Conservation (phyloP, 1,140 invertebrate genomes). For the Nephila pilipes region DNA sequence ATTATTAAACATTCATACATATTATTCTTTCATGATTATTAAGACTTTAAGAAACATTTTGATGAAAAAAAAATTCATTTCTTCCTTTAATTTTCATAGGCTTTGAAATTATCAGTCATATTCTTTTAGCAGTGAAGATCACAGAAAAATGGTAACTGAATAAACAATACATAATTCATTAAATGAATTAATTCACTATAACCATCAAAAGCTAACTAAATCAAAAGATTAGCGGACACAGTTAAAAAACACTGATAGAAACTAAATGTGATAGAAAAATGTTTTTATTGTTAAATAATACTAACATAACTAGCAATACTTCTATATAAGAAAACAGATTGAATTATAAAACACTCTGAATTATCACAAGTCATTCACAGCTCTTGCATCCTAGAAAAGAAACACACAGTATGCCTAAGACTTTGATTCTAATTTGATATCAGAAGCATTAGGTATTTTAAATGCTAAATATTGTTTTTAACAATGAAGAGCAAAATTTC, state of each 20-base stretch:
- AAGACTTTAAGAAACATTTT: too few species aligned
- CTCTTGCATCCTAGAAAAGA: conserved; percentile 1
- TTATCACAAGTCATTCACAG: neutral
- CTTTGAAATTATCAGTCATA: too few species aligned
- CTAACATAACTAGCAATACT: conserved; percentile 25
- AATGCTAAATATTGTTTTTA: neutral
- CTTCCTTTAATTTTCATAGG: too few species aligned
- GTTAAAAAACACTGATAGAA: neutral
- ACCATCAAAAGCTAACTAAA: too few species aligned
- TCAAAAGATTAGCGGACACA: neutral
- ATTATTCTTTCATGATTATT: too few species aligned
- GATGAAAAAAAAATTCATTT: too few species aligned
- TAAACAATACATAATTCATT: too few species aligned
- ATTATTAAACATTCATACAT: too few species aligned
- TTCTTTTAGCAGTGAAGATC: too few species aligned
- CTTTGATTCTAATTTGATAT: neutral
- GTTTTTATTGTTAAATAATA: conserved; percentile 48
- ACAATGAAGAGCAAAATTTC: neutral
- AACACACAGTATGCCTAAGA: neutral
- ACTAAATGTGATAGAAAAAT: neutral
- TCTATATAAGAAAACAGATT: conserved; percentile 30
- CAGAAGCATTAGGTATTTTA: conserved; percentile 15
- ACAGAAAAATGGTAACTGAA: too few species aligned
- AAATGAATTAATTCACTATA: too few species aligned
- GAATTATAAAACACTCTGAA: conserved; percentile 35